Base-by-base conservation (phyloP, 1,140 invertebrate genomes). In the Drosophila pallidifrons region DNA sequence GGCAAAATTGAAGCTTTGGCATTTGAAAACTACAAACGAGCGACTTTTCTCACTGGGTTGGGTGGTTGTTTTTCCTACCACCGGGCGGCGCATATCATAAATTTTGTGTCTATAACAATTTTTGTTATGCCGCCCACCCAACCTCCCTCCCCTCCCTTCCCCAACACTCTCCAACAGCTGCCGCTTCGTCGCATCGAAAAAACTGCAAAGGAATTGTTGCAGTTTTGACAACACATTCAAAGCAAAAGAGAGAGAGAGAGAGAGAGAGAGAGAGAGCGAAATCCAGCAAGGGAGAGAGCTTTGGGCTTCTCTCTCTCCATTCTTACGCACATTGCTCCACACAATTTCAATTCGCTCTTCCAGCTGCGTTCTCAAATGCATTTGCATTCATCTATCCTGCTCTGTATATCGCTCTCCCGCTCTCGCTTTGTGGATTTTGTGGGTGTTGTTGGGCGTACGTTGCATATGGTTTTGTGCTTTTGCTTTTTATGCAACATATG, bases 71-170 rank as follows among this genome's bases (percentile, higher is more conserved):
- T 87, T 88, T 85, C 69, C 54, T 47, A 76, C 69, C 69, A 76
- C 46, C 74, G 47, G 55, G 55, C 65, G 58, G 52, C 72, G 81
- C 80, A 88, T 87, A 87, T 89, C 83, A 88, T 88, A 88, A 88
- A 88, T 88, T 88, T 89, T 75, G 83, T 88, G 83, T 88, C 83
- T 88, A 88, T 88, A 88, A 88, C 83, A 88, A 88, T 89, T 88
- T 87, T 79, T 89, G 85, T 88, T 77, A 55, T 75, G 41, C 49
- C 52, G 38, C 35, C 68, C 55, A 7, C 16, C 51, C 51, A 16
- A n/a, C 5, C 10, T 11, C 11, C 49, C n/a, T n/a, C 32, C 20
- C 41, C 11, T 32, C 32, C 32, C 35, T 11, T 16, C 1, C 16
- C 15, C 30, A n/a, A 41, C 41, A 60, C 13, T 25, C 57, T 4